phyloP scores from a whole-genome alignment of 2,113 vertebrate genomes.

The Panthera leo region DNA sequence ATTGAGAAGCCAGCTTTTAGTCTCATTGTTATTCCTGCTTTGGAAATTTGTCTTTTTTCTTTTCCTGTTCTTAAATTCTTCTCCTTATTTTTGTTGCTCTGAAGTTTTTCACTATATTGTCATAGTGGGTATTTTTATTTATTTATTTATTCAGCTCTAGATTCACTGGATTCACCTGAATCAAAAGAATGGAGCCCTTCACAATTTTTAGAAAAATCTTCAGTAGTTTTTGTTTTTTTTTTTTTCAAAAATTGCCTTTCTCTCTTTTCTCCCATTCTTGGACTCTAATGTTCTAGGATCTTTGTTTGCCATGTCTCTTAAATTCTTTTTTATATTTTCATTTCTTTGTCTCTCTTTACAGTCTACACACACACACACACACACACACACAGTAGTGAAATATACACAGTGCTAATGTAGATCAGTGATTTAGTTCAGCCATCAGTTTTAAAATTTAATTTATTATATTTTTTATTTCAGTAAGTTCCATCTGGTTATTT shows the following conservation, averaged over 20 bases:
- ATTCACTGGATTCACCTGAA: not conserved
- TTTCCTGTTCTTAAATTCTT: not conserved
- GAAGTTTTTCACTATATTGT: not conserved
- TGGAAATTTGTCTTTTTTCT: not conserved
- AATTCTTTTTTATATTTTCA: not conserved
- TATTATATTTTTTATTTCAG: not conserved
- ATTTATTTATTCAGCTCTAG: not conserved
- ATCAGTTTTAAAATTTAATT: not conserved
- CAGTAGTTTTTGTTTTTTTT: not conserved
- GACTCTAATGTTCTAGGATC: not conserved
- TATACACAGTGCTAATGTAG: not conserved
- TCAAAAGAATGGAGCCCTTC: not conserved
- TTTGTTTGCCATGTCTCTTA: not conserved
- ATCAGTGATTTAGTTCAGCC: not conserved
- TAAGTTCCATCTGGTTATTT: not conserved
- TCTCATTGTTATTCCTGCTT: not conserved
- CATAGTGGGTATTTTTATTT: not conserved
- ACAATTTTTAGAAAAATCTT: not conserved
- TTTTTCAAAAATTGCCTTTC: not conserved
- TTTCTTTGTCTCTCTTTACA: not conserved
- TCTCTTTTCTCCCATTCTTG: not conserved
- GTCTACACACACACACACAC: not conserved
- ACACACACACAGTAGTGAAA: not conserved
- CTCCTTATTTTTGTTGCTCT: not conserved
- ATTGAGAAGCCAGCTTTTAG: not conserved